Evolutionary conservation across 2,113 vertebrate genomes (phyloP).

Genomic region (Polypterus senegalus): DNA sequence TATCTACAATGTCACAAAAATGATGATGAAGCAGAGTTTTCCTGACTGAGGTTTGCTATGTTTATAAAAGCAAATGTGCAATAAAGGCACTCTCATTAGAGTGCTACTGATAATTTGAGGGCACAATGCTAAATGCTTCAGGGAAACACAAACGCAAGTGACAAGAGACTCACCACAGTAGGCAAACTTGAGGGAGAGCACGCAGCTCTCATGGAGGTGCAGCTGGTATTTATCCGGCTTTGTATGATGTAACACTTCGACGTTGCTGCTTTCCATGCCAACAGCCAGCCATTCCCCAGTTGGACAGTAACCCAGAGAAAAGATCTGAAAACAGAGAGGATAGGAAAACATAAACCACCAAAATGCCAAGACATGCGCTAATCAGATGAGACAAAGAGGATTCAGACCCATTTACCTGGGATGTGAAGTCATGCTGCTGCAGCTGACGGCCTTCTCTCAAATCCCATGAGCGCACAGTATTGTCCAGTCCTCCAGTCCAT

Average conservation of each 20-base stretch:
- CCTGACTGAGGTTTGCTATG: no score
- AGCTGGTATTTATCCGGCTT: constrained; percentile 96
- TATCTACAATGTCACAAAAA: no score
- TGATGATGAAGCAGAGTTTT: no score
- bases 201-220: constrained; percentile 92
- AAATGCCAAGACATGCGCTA: neutral
- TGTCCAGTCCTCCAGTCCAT: constrained; percentile 91
- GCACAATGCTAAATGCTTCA: no score
- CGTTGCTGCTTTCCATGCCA: constrained; percentile 97
- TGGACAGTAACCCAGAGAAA: constrained; percentile 90
- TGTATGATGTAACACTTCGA: constrained; percentile 89
- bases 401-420: constrained; percentile 56
- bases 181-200: constrained; percentile 93
- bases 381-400: neutral
- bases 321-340: constrained; percentile 54
- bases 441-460: constrained; percentile 85
- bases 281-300: constrained; percentile 91
- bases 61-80: no score
- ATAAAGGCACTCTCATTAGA: no score
- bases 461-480: constrained; percentile 93
- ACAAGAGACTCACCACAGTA: constrained; percentile 70
- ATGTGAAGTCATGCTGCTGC: constrained; percentile 94
- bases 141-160: no score
- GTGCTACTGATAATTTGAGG: no score
- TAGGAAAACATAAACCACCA: neutral